Evolutionary conservation across 2,113 vertebrate species (phyloP).

Genomic region (Ahaetulla prasina): DNA sequence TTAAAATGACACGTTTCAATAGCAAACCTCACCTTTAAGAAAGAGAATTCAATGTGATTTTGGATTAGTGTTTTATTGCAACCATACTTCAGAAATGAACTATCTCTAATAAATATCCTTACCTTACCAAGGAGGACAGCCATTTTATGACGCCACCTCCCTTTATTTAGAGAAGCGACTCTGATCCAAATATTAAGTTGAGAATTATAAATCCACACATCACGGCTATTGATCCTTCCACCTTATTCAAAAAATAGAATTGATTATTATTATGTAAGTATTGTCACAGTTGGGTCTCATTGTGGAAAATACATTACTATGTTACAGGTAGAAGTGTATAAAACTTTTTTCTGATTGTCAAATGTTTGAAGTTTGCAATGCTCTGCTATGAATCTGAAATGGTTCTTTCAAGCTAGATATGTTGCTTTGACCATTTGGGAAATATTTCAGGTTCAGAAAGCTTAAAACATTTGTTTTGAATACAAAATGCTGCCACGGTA

Average conservation of each 20-base stretch:
- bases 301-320: neutral
- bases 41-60: neutral
- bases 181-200: conserved; percentile 98
- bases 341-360: neutral
- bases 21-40: neutral
- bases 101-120: conserved; percentile 51
- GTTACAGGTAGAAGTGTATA: neutral
- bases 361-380: neutral
- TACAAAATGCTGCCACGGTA: neutral
- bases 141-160: conserved; percentile 99
- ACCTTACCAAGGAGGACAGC: conserved; percentile 96
- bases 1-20: neutral
- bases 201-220: conserved; percentile 99
- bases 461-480: neutral
- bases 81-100: neutral
- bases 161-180: conserved; percentile 96
- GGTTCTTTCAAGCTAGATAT: neutral
- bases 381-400: neutral
- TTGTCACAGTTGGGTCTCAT: neutral
- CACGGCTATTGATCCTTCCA: conserved; percentile 94
- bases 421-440: neutral
- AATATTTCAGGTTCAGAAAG: neutral
- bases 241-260: conserved; percentile 69
- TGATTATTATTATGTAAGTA: neutral
- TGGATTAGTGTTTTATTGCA: neutral